These are phyloP conservation scores for Argentina silus DNA, from an alignment of 2,797 vertebrate species.

Conservation along the genomic window DNA sequence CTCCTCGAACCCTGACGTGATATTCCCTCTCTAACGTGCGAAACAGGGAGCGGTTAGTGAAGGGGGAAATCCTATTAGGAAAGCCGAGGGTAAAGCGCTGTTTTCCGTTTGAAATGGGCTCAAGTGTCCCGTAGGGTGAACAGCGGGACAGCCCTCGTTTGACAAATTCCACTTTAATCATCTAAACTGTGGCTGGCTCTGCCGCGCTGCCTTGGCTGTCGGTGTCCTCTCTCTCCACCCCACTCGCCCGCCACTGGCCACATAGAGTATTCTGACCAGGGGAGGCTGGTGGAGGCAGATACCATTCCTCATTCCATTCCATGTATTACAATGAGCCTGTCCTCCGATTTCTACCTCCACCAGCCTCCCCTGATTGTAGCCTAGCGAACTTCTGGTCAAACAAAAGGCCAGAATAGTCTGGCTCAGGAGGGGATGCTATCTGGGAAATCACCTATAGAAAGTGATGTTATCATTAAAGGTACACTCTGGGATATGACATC, in stretches of 20 bases:
- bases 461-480: too few relatives aligned
- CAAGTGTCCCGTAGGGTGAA: slow-evolving; percentile 21
- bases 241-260: slow-evolving; percentile 8
- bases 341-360: too few relatives aligned
- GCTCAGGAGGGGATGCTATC: slow-evolving; percentile 6
- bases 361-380: not conserved
- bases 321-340: too few relatives aligned
- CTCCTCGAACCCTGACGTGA: slow-evolving; percentile 27
- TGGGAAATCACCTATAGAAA: slow-evolving; percentile 4
- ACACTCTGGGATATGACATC: too few relatives aligned
- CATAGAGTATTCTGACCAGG: slow-evolving; percentile 10
- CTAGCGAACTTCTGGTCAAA: slow-evolving; percentile 4
- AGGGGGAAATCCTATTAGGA: slow-evolving; percentile 45
- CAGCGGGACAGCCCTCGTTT: slow-evolving; percentile 38
- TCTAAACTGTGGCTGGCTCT: slow-evolving; percentile 22
- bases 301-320: too few relatives aligned
- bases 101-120: slow-evolving; percentile 35
- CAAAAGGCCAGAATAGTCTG: slow-evolving; percentile 7
- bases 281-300: too few relatives aligned
- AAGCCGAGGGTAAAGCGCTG: slow-evolving; percentile 29
- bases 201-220: not conserved
- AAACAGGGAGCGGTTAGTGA: slow-evolving; percentile 22
- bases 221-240: slow-evolving; percentile 2
- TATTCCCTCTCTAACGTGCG: slow-evolving; percentile 34
- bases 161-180: slow-evolving; percentile 51